Evolutionary conservation across 1,140 invertebrate species (phyloP), one percentile per base, ranked within the genome.

Genomic region (Lasioglossum albipes): DNA sequence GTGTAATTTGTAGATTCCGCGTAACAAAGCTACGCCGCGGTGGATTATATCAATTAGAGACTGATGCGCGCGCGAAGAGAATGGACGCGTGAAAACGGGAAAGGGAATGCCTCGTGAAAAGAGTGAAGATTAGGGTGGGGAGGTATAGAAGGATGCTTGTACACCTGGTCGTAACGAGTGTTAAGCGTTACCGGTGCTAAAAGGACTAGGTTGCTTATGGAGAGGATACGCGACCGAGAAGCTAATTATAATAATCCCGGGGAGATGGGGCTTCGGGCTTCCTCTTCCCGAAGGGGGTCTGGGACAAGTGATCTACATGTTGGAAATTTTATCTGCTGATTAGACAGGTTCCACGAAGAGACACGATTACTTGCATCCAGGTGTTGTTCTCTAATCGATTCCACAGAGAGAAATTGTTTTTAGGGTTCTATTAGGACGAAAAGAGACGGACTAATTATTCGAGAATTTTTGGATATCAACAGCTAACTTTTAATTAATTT

Each of bases 11-110:
- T 49, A 54, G 84, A 80, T 83, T 74, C 54, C 84, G 65, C 75
- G 76, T 86, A 83, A 86, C 84, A 80, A 83, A 83, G 85, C 84
- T 41, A 6, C 65, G 69, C 76, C 84, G 84, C 76, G 85, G 73
- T 86, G 81, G 84, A 86, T 86, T 86, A 86, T 81, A 86, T 86
- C 85, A 83, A 86, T 86, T 86, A 86, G 74, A 80, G 74, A 74
- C 61, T 70, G 57, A 12, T 16, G 71, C 22, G 64, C 22, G 13
- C 36, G 31, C 36, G 59, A 57, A 13, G 67, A 77, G 74, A 61
- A 62, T 54, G 27, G 57, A 42, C 71, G 36, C 62, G 80, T 6
- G 52, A 70, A 75, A 52, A 54, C 16, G 22, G 62, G 22, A 68
- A 78, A 79, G 27, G 66, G 72, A 62, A 41, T 52, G 71, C 36